Percentiles rank a stretch among this genome's conserved stretches.
phyloP scores from a whole-genome alignment of 2,797 vertebrate genomes.

The Etheostoma nigrum region DNA sequence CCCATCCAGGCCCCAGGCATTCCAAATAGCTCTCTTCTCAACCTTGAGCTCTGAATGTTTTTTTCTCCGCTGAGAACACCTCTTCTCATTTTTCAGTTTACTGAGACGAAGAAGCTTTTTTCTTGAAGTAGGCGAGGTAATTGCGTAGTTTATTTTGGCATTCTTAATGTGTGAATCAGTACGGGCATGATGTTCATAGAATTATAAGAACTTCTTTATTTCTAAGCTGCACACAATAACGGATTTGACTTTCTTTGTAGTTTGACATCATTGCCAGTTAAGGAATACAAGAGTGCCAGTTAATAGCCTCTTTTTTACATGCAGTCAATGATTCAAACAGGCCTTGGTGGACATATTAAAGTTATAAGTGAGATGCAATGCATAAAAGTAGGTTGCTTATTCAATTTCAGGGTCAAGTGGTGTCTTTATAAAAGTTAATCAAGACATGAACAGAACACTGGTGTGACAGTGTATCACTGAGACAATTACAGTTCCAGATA shows the following conservation, averaged over 20 bases:
- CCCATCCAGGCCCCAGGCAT: slow-evolving; percentile 43
- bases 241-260: slow-evolving; percentile 32
- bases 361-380: slow-evolving; percentile 35
- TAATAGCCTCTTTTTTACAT: slow-evolving; percentile 45
- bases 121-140: slow-evolving; percentile 49
- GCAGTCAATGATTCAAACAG: slow-evolving; percentile 38
- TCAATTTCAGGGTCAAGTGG: slow-evolving; percentile 33
- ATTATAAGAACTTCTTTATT: slow-evolving; percentile 24
- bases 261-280: slow-evolving; percentile 44
- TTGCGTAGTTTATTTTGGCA: slow-evolving; percentile 50
- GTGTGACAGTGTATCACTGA: slow-evolving; percentile 9
- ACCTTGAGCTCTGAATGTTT: slow-evolving; percentile 50
- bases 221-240: slow-evolving; percentile 11
- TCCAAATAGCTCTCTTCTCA: slow-evolving; percentile 48
- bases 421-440: slow-evolving; percentile 18
- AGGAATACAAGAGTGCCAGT: slow-evolving; percentile 24
- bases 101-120: slow-evolving; percentile 47
- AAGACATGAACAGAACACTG: slow-evolving; percentile 7
- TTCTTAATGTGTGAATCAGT: slow-evolving; percentile 38
- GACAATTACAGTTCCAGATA: slow-evolving; percentile 2
- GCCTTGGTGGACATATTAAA: slow-evolving; percentile 43
- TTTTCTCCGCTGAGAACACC: slow-evolving; percentile 31
- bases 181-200: slow-evolving; percentile 23
- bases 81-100: slow-evolving; percentile 53
- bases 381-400: slow-evolving; percentile 29